These are phyloP conservation scores for Micronycteris hirsuta DNA, from an alignment of 2,113 vertebrate genomes.

Conservation along the genomic window DNA sequence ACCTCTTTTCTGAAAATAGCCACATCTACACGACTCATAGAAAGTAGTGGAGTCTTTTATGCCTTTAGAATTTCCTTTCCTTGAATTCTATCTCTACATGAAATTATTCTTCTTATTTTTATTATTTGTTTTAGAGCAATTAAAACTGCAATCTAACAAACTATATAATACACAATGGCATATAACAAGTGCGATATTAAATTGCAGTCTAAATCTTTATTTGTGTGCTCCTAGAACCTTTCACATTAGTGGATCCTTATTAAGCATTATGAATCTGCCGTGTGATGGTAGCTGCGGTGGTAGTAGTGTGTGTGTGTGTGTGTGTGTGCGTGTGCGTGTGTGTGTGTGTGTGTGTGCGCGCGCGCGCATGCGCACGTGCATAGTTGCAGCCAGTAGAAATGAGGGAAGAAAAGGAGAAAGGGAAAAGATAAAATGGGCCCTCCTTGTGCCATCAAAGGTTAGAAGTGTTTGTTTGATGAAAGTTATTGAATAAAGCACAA, in stretches of 20 bases:
- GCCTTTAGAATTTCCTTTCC: neutral
- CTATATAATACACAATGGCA: neutral
- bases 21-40: neutral
- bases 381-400: accelerated
- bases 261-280: neutral
- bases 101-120: neutral
- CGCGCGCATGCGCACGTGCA: neutral
- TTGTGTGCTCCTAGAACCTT: neutral
- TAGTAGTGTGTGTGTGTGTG: neutral
- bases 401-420: neutral
- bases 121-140: neutral
- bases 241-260: neutral
- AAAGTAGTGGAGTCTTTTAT: neutral
- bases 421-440: accelerated
- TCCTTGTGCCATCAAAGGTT: neutral
- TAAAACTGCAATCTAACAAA: neutral
- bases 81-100: neutral
- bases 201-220: neutral
- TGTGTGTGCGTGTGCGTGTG: no score
- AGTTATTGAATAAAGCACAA: neutral
- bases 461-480: neutral
- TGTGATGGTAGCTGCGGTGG: neutral
- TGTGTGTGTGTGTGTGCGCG: no score
- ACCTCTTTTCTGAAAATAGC: neutral
- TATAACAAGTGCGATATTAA: neutral